Evolutionary conservation across 2,888 invertebrate genomes (phyloP).

Genomic region (Caenorhabditis doughertyi): DNA sequence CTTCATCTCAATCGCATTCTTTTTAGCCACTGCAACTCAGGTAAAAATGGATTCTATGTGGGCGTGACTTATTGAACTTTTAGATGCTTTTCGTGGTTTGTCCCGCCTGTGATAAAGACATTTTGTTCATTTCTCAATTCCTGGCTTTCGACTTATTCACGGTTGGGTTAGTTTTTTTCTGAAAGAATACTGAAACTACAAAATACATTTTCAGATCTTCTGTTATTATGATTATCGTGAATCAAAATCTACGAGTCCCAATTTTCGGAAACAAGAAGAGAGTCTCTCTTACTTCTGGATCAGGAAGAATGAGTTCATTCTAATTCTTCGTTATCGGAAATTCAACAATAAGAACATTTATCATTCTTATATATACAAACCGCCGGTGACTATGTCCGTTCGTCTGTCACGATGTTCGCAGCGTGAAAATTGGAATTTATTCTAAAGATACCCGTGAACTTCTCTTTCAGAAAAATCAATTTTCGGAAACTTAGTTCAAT

Average conservation of each 20-base stretch:
- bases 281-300: background rate
- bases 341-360: no score
- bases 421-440: no score
- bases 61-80: background rate
- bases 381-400: no score
- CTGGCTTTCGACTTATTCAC: constrained; percentile 23
- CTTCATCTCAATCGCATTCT: constrained; percentile 21
- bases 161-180: constrained; percentile 33
- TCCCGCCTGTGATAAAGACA: background rate
- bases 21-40: constrained; percentile 17
- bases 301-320: no score
- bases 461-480: no score
- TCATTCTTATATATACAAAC: no score
- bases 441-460: no score
- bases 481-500: no score
- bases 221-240: background rate
- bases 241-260: background rate
- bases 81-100: constrained; percentile 7
- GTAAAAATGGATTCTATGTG: background rate
- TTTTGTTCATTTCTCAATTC: background rate
- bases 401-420: no score
- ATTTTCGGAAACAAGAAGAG: background rate
- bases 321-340: no score
- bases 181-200: no score
- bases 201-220: constrained; percentile 1